These are phyloP conservation scores for Typhlichthys subterraneus DNA, from an alignment of 2,797 vertebrate species.

Conservation along the genomic window DNA sequence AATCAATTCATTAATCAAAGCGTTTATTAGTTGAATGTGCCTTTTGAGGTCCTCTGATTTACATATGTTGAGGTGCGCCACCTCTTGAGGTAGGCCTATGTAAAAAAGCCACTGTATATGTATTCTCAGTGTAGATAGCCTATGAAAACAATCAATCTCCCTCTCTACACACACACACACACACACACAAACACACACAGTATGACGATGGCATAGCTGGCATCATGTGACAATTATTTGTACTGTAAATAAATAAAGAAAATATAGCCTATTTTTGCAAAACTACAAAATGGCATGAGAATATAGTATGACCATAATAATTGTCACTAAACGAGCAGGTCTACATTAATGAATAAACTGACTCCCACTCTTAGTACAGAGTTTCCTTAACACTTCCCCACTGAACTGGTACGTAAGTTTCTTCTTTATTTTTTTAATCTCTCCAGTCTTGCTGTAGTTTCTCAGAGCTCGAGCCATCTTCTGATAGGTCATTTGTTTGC, in stretches of 20 bases:
- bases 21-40: too few relatives aligned
- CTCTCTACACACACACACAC: neutral
- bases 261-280: conserved; percentile 1
- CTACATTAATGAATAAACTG: conserved; percentile 48
- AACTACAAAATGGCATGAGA: conserved; percentile 27
- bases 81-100: too few relatives aligned
- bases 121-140: too few relatives aligned
- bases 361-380: conserved; percentile 23
- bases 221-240: neutral
- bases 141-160: too few relatives aligned
- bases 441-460: conserved; percentile 97
- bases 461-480: conserved; percentile 97
- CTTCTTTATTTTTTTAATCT: conserved; percentile 97
- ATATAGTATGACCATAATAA: neutral
- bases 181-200: neutral
- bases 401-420: conserved; percentile 99
- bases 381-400: conserved; percentile 84
- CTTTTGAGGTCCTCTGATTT: too few relatives aligned
- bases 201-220: neutral
- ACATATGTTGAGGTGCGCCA: too few relatives aligned
- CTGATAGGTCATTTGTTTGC: conserved; percentile 99
- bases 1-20: too few relatives aligned
- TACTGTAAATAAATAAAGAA: conserved; percentile 57
- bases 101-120: too few relatives aligned
- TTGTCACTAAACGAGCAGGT: too few relatives aligned